Base-by-base conservation (phyloP, 2,797 vertebrate species). In the Hypotaenidia philippensis region DNA sequence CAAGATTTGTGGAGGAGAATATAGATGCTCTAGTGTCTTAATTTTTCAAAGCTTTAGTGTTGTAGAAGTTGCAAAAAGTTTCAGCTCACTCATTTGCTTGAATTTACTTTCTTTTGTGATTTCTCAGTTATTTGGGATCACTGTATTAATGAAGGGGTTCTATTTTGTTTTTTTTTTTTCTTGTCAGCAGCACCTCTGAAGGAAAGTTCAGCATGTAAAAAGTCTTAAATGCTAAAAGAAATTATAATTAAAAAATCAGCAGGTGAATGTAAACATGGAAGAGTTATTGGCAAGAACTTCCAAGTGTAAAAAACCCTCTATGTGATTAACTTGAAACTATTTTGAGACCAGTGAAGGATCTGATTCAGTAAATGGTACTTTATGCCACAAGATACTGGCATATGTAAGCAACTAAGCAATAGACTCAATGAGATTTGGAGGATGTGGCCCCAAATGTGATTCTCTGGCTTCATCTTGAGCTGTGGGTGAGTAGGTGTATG, bases 381-480 rank as follows among this genome's bases (percentile, higher is more conserved):
- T 63, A 49, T 79, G 63, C 27, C 47, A n/a, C 9, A 41, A 69
- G 47, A 23, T 81, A 26, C 32, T 86, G 72, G 50, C 36, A 70
- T 34, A 34, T 34, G 7, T 34, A 34, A 34, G 34, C 34, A 75
- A 49, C 9, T 55, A 83, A 56, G 19, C 36, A 27, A 65, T 83
- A 69, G 68, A 60, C 57, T 87, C 55, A 29, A 0, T 15, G 38
- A 72, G 27, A 47, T 44, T 78, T 80, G 72, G 26, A 93, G 70
- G 15, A 87, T 1, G 88, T 31, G 17, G 66, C 40, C 23, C 59
- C 52, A 82, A 56, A 63, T 82, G 23, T 69, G 59, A 49, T 81
- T 92, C 79, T 78, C 53, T 88, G 52, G 56, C 93, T 94, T 95
- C 77, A 13, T 86, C 63, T 45, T 34, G 49, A 91, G 80, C 87